These are phyloP conservation scores for Erebia ligea DNA, from an alignment of 2,888 invertebrate species.

Conservation along the genomic window DNA sequence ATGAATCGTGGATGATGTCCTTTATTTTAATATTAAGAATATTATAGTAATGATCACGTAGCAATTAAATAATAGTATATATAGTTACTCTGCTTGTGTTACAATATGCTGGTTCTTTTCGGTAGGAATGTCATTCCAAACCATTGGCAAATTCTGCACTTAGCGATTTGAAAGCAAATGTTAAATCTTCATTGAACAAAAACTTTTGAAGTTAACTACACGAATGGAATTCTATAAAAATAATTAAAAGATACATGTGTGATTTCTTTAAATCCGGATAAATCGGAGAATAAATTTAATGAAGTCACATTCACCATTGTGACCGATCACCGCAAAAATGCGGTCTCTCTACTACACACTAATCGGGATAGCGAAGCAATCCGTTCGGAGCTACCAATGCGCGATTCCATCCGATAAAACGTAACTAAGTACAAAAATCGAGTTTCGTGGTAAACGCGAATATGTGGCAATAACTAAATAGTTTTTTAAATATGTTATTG, in stretches of 20 bases:
- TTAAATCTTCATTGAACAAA: no score
- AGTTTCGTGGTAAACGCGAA: not conserved
- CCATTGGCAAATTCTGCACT: no score
- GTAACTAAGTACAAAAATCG: not conserved
- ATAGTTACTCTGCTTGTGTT: no score
- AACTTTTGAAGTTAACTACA: no score
- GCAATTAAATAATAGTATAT: no score
- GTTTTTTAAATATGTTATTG: not conserved
- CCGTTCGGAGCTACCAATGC: not conserved
- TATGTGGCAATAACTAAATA: not conserved
- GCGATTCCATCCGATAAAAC: not conserved
- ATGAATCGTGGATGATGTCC: no score
- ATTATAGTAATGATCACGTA: no score
- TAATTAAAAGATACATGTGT: not conserved
- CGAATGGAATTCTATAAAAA: not conserved
- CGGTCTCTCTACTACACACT: constrained; percentile 4
- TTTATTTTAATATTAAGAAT: no score
- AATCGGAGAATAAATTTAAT: not conserved
- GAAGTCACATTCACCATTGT: not conserved
- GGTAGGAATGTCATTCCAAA: no score
- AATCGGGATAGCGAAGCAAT: not conserved
- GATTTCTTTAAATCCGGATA: not conserved
- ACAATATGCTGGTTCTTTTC: no score
- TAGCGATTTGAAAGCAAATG: no score
- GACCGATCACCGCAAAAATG: constrained; percentile 4